phyloP scores from a whole-genome alignment of 2,797 vertebrate genomes.

The Otolemur crassicaudatus region DNA sequence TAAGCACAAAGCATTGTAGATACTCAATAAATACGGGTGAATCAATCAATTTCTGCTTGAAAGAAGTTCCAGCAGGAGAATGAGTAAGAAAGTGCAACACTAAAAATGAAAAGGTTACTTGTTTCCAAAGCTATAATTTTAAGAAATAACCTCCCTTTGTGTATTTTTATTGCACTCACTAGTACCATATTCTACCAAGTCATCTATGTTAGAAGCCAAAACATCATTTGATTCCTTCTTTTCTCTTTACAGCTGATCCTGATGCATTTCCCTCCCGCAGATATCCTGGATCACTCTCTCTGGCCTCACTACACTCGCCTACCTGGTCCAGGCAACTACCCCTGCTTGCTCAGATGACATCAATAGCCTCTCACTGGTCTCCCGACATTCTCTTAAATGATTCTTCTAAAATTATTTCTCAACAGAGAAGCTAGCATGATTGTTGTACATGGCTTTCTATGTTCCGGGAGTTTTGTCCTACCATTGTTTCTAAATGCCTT shows the following conservation, averaged over 20 bases:
- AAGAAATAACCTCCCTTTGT: background rate
- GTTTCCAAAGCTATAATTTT: constrained; percentile 8
- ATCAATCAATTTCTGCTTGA: background rate
- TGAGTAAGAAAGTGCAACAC: background rate
- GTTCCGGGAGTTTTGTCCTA: too few relatives aligned
- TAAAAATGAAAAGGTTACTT: background rate
- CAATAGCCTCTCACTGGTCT: background rate
- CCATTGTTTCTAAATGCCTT: background rate
- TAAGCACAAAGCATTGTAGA: background rate
- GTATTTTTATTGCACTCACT: background rate
- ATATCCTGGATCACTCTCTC: background rate
- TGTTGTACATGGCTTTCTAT: too few relatives aligned
- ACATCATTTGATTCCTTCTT: background rate
- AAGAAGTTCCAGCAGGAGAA: background rate
- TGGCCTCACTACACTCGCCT: background rate
- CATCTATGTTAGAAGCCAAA: background rate
- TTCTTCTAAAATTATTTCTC: background rate
- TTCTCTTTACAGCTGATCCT: background rate
- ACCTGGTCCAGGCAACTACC: background rate
- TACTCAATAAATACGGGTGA: background rate
- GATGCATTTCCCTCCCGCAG: background rate
- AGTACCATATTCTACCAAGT: too few relatives aligned
- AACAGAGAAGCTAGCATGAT: background rate
- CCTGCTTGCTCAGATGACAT: background rate
- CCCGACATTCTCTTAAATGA: background rate